Percentiles rank a stretch among this genome's conserved stretches.
Evolutionary conservation across 2,888 invertebrate species (phyloP).

Genomic region (Lordiphosa fenestrarum): DNA sequence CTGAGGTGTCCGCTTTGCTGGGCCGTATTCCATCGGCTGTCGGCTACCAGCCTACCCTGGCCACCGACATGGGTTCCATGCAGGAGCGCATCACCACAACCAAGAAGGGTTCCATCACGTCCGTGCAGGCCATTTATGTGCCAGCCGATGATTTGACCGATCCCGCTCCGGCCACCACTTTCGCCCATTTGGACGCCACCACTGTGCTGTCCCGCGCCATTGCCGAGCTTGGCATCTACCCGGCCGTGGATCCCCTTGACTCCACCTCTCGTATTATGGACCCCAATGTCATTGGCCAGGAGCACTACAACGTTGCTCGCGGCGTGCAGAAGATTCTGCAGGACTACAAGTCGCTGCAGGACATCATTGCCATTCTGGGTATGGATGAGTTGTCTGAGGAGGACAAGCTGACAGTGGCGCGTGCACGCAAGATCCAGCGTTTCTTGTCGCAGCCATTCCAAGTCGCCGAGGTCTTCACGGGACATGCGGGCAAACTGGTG

Average conservation of each 20-base stretch:
- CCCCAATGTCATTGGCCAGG: constrained; percentile 92
- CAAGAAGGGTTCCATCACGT: constrained; percentile 96
- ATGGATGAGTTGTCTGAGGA: constrained; percentile 97
- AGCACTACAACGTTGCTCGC: constrained; percentile 94
- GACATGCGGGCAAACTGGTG: constrained; percentile 94
- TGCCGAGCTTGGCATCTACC: constrained; percentile 95
- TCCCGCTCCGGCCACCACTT: constrained; percentile 96
- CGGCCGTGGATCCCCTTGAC: constrained; percentile 96
- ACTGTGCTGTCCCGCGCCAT: constrained; percentile 96
- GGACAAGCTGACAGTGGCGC: constrained; percentile 95
- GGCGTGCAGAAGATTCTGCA: constrained; percentile 95
- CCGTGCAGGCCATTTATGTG: constrained; percentile 96
- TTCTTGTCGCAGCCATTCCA: constrained; percentile 96
- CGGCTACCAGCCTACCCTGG: constrained; percentile 96
- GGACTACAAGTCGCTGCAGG: constrained; percentile 88
- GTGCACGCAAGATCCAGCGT: constrained; percentile 96
- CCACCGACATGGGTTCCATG: constrained; percentile 98
- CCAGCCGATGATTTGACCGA: constrained; percentile 98
- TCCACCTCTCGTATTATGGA: constrained; percentile 97
- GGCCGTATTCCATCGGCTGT: constrained; percentile 98
- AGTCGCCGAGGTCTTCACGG: constrained; percentile 97
- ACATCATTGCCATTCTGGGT: constrained; percentile 97
- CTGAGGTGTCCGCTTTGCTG: constrained; percentile 92
- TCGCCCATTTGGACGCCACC: constrained; percentile 97
- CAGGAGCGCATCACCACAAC: constrained; percentile 98